Conservation (phyloP, 2,113 vertebrate species). For the Opisthocomus hoazin region DNA sequence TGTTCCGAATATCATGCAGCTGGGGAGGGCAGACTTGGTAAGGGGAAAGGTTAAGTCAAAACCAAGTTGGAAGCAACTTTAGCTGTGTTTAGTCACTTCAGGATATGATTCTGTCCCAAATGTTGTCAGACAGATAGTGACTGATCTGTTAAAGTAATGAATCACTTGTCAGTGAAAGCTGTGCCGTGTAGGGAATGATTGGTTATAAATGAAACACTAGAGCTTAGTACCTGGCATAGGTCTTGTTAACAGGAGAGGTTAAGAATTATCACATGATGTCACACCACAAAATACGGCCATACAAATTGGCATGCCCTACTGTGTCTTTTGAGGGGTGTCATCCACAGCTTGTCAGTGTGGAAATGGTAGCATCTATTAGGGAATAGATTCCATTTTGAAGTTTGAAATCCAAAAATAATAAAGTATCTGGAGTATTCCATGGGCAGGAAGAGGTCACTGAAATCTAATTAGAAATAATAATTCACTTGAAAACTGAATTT, state of each 20-base stretch:
- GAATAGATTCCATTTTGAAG: not conserved
- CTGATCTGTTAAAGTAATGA: not conserved
- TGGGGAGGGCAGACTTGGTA: not conserved
- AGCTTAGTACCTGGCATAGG: not conserved
- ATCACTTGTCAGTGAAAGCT: not conserved
- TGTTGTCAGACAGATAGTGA: not conserved
- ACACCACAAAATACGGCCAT: not conserved
- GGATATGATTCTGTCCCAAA: not conserved
- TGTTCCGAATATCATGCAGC: not conserved
- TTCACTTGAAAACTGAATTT: not conserved
- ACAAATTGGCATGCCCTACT: accelerated
- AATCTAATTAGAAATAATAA: not conserved
- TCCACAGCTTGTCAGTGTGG: not conserved
- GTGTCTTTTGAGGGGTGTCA: not conserved
- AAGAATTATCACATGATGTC: not conserved
- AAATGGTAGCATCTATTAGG: not conserved
- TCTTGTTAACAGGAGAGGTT: not conserved
- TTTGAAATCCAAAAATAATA: not conserved
- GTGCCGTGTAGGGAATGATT: not conserved
- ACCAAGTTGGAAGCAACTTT: not conserved
- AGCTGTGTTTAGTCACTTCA: not conserved
- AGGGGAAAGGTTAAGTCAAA: constrained; percentile 8
- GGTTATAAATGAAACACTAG: not conserved
- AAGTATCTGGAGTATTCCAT: not conserved
- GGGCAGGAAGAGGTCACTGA: not conserved